Evolutionary conservation across 2,888 invertebrate species (phyloP), one percentile per base, ranked within the genome.

Genomic region (Trichopria drosophilae): DNA sequence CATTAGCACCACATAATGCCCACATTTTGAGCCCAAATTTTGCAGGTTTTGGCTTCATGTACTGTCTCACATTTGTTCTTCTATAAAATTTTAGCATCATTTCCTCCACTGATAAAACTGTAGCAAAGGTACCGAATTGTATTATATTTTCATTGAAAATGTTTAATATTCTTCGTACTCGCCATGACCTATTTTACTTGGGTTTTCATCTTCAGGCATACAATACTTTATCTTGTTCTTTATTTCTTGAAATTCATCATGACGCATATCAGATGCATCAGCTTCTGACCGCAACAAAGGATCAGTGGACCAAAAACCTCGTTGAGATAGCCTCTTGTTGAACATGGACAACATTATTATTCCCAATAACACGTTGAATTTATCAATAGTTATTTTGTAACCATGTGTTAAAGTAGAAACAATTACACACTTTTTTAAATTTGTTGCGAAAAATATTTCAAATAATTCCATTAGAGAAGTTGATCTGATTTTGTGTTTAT

Each of bases 301-400:
- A 16, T 39, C 16, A 23, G 39, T 23, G 4, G 39, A 39, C 24
- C 39, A 24, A 26, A 24, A 39, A 39, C 24, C 39, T 39, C 39
- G 22, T 24, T 15, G 10, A 5, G 39, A 13, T 15, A n/a, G 18
- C 5, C 24, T 10, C 19, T 39, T n/a, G 24, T 39, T 39, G 16
- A 39, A 39, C 5, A 16, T 39, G 3, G 12, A 39, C 2, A 24
- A 10, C 22, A 39, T 39, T 15, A 39, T 3, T 15, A 39, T 39
- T n/a, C 39, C 39, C 18, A 39, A 13, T 6, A 39, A 39, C 5
- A 3, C 24, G 7, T 39, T 24, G n/a, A 24, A 39, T n/a, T 39
- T 16, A 12, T 4, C 6, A 4, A 24, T 18, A 12, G 39, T 24
- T 18, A 39, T 2, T 4, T 2, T 9, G n/a, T n/a, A n/a, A n/a